Conservation (phyloP, 2,888 invertebrate genomes). For the Ditula angustiorana region DNA sequence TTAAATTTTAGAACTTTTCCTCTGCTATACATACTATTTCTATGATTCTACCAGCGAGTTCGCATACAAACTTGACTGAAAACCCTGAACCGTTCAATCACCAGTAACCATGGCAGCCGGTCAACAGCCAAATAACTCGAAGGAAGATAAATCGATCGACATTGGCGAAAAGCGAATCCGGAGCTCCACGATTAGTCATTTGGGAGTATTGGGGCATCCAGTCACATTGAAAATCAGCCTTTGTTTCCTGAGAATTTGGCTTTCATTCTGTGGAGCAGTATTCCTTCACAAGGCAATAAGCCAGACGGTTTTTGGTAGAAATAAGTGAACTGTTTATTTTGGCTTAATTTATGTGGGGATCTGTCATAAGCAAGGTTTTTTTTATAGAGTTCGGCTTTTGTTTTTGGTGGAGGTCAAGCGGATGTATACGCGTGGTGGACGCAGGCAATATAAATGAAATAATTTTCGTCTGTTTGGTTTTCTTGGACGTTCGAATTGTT, state of each 20-base stretch:
- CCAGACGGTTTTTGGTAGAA: conserved; percentile 18
- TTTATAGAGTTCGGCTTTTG: conserved; percentile 23
- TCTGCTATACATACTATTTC: no score
- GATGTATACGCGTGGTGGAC: background rate
- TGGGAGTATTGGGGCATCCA: conserved; percentile 59
- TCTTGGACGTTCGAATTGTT: background rate
- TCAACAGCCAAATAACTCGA: conserved; percentile 68
- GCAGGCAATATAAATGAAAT: conserved; percentile 20
- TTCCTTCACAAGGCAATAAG: conserved; percentile 12
- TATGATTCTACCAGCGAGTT: no score
- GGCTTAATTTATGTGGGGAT: conserved; percentile 60
- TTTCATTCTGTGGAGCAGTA: background rate
- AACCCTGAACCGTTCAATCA: conserved; percentile 39
- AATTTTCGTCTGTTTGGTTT: background rate
- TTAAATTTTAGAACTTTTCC: no score
- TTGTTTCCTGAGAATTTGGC: background rate
- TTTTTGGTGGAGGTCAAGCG: conserved; percentile 24
- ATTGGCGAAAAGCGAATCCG: conserved; percentile 58
- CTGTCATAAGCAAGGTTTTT: conserved; percentile 46
- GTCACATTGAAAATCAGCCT: background rate
- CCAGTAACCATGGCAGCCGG: conserved; percentile 64
- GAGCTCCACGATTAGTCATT: conserved; percentile 74
- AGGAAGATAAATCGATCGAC: conserved; percentile 79
- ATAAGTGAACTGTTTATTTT: conserved; percentile 59
- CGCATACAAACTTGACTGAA: background rate